Evolutionary conservation across 1,140 invertebrate genomes (phyloP).

Genomic region (Bombus vancouverensis): DNA sequence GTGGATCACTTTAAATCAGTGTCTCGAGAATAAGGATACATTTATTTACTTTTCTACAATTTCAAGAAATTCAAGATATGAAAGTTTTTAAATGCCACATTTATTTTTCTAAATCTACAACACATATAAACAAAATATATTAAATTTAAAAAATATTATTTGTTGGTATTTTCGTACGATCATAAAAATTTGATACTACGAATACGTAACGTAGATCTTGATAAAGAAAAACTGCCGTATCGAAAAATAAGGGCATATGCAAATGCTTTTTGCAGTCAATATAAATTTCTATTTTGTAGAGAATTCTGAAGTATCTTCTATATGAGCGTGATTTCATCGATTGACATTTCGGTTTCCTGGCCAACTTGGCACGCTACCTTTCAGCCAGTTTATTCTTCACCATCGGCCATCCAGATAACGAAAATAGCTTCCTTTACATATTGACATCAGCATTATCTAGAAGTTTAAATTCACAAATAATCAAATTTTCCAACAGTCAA

Average conservation of each 20-base stretch:
- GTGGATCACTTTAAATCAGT: background rate
- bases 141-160: background rate
- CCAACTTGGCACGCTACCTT: background rate
- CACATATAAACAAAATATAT: background rate
- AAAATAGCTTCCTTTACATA: background rate
- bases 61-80: background rate
- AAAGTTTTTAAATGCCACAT: background rate
- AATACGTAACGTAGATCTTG: background rate
- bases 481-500: background rate
- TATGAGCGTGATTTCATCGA: background rate
- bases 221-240: background rate
- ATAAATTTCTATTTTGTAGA: background rate
- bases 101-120: background rate
- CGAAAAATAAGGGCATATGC: background rate
- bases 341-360: background rate
- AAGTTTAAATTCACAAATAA: background rate
- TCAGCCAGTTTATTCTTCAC: background rate
- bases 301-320: background rate
- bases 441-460: background rate
- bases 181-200: background rate
- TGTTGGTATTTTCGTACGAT: background rate
- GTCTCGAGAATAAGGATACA: too few species aligned
- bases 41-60: background rate
- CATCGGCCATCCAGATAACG: background rate
- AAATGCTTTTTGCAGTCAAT: background rate